Evolutionary conservation across 2,888 invertebrate genomes (phyloP).

Genomic region (Charanyca ferruginea): DNA sequence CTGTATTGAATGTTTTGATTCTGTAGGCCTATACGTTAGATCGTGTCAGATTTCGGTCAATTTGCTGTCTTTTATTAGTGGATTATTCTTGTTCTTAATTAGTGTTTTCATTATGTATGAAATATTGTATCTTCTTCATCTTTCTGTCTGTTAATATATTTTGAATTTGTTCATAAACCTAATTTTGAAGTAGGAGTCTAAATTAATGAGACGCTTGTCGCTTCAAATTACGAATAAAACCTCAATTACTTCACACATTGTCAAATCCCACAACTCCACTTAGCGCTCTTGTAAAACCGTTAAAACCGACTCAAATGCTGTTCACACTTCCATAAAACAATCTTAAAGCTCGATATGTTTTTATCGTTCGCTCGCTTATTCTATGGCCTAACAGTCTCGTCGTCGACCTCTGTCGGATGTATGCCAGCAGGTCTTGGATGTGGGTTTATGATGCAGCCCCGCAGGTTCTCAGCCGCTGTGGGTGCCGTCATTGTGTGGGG

Average conservation of each 20-base stretch:
- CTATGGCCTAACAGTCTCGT: slow-evolving; percentile 58
- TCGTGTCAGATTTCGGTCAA: too few species aligned
- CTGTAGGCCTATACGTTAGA: too few species aligned
- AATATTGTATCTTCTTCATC: too few species aligned
- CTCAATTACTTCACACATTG: neutral
- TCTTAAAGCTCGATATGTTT: slow-evolving; percentile 44
- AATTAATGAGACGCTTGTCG: neutral
- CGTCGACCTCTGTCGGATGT: slow-evolving; percentile 69
- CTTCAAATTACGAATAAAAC: neutral
- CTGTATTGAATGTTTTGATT: too few species aligned
- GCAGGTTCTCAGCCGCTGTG: slow-evolving; percentile 77
- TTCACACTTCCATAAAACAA: slow-evolving; percentile 47
- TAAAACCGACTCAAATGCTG: slow-evolving; percentile 27
- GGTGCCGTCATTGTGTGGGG: slow-evolving; percentile 79
- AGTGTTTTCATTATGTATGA: too few species aligned
- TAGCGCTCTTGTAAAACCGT: slow-evolving; percentile 16
- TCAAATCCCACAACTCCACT: slow-evolving; percentile 5
- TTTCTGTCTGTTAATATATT: too few species aligned
- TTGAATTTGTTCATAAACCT: neutral
- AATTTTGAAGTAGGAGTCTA: neutral
- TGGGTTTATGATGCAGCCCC: slow-evolving; percentile 82
- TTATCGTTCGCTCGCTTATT: slow-evolving; percentile 58
- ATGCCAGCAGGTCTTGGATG: slow-evolving; percentile 85
- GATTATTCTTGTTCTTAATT: too few species aligned
- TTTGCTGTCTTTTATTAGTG: too few species aligned